Evolutionary conservation across 2,113 vertebrate species (phyloP).

Genomic region (Hemichromis elongatus): DNA sequence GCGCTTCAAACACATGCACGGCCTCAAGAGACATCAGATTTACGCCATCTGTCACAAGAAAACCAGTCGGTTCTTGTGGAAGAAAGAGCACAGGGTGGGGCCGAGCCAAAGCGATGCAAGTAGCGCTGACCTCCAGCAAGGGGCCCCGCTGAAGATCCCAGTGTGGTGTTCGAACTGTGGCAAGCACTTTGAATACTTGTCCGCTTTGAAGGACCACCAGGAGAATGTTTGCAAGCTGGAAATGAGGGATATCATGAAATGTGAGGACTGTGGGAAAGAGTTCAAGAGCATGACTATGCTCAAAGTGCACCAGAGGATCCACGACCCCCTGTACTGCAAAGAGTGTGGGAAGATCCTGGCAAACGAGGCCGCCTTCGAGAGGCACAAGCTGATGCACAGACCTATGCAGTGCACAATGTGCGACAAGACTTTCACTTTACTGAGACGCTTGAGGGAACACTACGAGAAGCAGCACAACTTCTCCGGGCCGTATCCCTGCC

Average conservation of each 20-base stretch:
- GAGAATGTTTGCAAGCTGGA: conserved; percentile 57
- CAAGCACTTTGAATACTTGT: conserved; percentile 59
- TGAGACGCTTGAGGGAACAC: conserved; percentile 64
- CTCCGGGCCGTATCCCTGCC: conserved; percentile 56
- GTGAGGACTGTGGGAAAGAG: conserved; percentile 59
- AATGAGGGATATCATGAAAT: conserved; percentile 46
- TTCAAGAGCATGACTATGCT: conserved; percentile 68
- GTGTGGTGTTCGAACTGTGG: conserved; percentile 70
- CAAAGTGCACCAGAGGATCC: conserved; percentile 67
- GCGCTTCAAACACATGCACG: conserved; percentile 69
- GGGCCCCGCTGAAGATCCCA: conserved; percentile 10
- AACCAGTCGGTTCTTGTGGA: conserved; percentile 39
- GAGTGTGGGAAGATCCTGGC: conserved; percentile 70
- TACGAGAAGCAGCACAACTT: conserved; percentile 68
- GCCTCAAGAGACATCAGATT: conserved; percentile 68
- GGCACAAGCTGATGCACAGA: conserved; percentile 69
- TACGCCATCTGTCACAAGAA: conserved; percentile 68
- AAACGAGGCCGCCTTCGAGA: conserved; percentile 52
- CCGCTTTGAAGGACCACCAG: conserved; percentile 62
- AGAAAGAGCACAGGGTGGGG: conserved; percentile 13
- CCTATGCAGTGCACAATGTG: conserved; percentile 70
- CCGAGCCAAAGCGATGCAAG: not conserved
- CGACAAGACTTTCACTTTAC: conserved; percentile 61
- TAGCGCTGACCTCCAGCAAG: not conserved
- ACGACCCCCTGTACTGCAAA: conserved; percentile 69